These are phyloP conservation scores for Urocitellus parryii DNA, from an alignment of 2,113 vertebrate species.

Conservation along the genomic window DNA sequence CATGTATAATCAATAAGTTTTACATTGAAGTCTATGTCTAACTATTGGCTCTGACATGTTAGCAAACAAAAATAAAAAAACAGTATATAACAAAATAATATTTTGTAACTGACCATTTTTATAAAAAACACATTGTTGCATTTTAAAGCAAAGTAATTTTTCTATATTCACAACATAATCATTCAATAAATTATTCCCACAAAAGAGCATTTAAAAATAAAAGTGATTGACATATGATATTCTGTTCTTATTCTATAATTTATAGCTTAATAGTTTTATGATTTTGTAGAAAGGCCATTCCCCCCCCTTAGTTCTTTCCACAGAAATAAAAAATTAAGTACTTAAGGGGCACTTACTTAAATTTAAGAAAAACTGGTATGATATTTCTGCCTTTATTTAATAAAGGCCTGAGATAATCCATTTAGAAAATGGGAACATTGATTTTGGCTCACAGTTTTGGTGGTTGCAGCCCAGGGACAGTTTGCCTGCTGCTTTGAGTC, in stretches of 20 bases:
- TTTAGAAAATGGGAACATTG: background rate
- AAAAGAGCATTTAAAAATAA: background rate
- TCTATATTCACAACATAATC: background rate
- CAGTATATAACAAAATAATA: conserved; percentile 4
- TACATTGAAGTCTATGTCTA: conserved; percentile 29
- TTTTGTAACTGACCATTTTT: conserved; percentile 51
- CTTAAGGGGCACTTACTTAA: background rate
- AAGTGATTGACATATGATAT: background rate
- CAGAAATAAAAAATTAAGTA: background rate
- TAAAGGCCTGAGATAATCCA: background rate
- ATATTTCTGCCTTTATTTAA: background rate
- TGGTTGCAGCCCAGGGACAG: background rate
- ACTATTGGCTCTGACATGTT: background rate
- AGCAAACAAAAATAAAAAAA: conserved; percentile 60
- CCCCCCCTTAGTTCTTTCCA: background rate
- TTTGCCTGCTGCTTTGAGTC: background rate
- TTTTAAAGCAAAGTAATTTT: conserved; percentile 31
- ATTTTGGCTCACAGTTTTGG: background rate
- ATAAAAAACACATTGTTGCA: background rate
- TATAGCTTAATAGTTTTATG: background rate
- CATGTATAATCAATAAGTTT: conserved; percentile 51
- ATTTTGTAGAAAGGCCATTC: background rate
- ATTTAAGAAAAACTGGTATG: background rate
- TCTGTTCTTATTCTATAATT: background rate
- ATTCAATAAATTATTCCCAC: background rate